phyloP scores from a whole-genome alignment of 2,797 vertebrate genomes.

The Xiphorhynchus erythropygius region DNA sequence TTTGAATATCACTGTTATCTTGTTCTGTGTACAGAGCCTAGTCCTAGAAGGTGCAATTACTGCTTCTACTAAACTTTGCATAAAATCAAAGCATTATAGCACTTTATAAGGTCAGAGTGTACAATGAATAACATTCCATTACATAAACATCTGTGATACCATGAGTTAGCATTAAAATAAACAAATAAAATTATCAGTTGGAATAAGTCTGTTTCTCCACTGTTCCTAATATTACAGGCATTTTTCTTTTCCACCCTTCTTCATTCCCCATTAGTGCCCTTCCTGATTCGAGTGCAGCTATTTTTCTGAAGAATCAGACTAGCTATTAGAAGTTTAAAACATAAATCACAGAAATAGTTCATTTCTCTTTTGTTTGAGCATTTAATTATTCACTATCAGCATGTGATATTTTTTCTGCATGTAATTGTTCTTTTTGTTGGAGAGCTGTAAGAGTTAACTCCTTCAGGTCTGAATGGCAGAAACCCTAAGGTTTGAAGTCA shows the following conservation, averaged over 20 bases:
- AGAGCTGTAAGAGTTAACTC: background rate
- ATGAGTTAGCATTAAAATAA: background rate
- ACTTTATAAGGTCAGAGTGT: background rate
- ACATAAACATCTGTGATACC: background rate
- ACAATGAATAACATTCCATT: background rate
- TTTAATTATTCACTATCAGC: conserved; percentile 36
- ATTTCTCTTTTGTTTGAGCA: conserved; percentile 27
- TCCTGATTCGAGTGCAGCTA: background rate
- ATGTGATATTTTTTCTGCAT: background rate
- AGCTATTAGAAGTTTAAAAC: conserved; percentile 43
- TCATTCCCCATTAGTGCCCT: background rate
- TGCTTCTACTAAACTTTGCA: background rate
- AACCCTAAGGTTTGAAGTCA: background rate
- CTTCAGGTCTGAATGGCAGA: background rate
- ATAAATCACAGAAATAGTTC: conserved; percentile 14
- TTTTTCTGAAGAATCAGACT: conserved; percentile 17
- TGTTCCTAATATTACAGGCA: background rate
- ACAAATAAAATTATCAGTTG: background rate
- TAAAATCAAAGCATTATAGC: background rate
- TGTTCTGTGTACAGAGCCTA: background rate
- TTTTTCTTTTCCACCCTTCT: background rate
- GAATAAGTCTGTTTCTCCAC: background rate
- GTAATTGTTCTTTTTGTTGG: background rate
- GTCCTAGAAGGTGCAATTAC: background rate
- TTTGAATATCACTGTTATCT: background rate